Evolutionary conservation across 2,113 vertebrate species (phyloP).

Genomic region (Nothoprocta perdicaria): DNA sequence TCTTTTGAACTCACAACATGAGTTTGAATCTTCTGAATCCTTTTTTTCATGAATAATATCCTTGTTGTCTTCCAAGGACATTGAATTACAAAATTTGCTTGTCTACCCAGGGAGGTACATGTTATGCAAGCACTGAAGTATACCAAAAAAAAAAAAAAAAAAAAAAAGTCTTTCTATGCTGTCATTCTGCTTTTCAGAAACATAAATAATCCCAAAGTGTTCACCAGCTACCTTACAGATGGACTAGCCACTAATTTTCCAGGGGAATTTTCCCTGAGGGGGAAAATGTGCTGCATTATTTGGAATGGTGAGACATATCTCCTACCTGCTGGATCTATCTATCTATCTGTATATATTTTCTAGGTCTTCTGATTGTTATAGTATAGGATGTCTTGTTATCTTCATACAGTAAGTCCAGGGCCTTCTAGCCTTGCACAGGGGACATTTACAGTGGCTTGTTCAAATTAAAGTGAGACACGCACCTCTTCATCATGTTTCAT

Average conservation of each 20-base stretch:
- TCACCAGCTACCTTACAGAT: conserved; percentile 26
- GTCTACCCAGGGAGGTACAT: background rate
- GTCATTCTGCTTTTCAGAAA: conserved; percentile 3
- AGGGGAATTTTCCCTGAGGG: background rate
- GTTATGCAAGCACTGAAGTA: conserved; percentile 19
- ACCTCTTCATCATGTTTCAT: background rate
- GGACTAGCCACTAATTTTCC: background rate
- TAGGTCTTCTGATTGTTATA: background rate
- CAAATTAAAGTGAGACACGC: accelerated
- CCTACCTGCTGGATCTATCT: background rate
- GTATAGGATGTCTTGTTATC: background rate
- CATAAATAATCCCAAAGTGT: background rate
- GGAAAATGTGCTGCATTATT: background rate
- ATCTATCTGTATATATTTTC: background rate
- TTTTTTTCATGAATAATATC: conserved; percentile 17
- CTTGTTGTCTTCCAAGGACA: background rate
- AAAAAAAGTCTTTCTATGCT: background rate
- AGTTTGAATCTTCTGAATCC: background rate
- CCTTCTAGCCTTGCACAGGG: background rate
- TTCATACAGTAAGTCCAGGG: background rate
- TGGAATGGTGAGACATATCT: background rate
- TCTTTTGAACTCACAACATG: conserved; percentile 10
- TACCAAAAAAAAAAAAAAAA: background rate
- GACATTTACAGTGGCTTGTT: background rate
- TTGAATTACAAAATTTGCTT: background rate